Percentiles rank a stretch among this genome's conserved stretches.
Conservation (phyloP, 2,113 vertebrate genomes). For the Fregata magnificens region DNA sequence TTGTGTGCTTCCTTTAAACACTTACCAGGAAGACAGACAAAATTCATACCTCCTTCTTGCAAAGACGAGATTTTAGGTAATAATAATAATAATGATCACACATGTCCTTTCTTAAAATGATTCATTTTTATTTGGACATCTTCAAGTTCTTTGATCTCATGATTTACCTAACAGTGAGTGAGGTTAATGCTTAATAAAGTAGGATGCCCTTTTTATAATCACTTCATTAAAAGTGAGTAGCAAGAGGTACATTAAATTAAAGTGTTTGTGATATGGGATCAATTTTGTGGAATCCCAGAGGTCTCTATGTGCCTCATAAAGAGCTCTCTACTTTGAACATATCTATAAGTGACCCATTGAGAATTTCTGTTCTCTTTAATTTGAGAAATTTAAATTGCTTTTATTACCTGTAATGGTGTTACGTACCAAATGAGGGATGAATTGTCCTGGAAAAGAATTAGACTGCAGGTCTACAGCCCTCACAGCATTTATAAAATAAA, state of each 20-base stretch:
- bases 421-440: conserved; percentile 7
- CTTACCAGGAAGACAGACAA: not conserved
- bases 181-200: conserved; percentile 66
- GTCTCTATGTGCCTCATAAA: conserved; percentile 43
- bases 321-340: conserved; percentile 35
- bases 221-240: conserved; percentile 59
- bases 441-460: conserved; percentile 11
- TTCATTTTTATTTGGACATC: not conserved
- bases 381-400: conserved; percentile 41
- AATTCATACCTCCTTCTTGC: not conserved
- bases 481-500: not conserved
- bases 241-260: conserved; percentile 57
- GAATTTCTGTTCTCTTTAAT: conserved; percentile 50
- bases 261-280: conserved; percentile 61
- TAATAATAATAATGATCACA: no score
- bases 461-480: not conserved
- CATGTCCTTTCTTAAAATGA: not conserved
- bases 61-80: not conserved
- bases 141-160: conserved; percentile 17
- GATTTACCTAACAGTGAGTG: conserved; percentile 32
- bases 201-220: conserved; percentile 60
- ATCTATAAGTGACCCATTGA: conserved; percentile 43
- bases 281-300: conserved; percentile 39
- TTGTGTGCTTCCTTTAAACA: not conserved
- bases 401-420: conserved; percentile 30